These are phyloP conservation scores for Phrynocephalus vlangalii DNA, from an alignment of 2,797 vertebrate genomes.

Conservation along the genomic window DNA sequence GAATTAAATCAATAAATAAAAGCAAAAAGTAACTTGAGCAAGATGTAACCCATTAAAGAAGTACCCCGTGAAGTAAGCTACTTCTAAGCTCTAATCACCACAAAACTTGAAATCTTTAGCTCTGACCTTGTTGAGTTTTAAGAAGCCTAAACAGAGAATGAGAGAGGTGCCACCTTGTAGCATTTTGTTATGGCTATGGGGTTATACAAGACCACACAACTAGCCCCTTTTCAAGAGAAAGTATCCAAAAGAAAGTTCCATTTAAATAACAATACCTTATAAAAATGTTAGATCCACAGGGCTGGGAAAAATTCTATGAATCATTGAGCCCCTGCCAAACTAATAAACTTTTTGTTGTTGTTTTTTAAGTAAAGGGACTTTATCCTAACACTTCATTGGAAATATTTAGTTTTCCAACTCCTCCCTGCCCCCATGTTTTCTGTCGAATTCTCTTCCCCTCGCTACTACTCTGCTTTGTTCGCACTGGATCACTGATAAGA, in stretches of 20 bases:
- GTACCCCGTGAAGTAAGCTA: too few species aligned
- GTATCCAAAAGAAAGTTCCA: not conserved
- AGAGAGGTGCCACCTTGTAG: not conserved
- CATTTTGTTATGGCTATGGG: not conserved
- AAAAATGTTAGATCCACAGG: too few species aligned
- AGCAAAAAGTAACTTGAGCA: too few species aligned
- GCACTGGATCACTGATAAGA: not conserved
- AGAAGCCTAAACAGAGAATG: not conserved
- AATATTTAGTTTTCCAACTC: rapidly evolving
- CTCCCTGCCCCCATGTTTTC: not conserved
- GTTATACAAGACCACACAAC: not conserved
- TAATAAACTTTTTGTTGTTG: too few species aligned
- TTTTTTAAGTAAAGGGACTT: not conserved
- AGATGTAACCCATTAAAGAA: too few species aligned
- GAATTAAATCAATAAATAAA: too few species aligned
- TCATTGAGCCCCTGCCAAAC: too few species aligned
- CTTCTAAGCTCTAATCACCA: not conserved
- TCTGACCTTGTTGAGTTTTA: not conserved
- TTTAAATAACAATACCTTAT: too few species aligned
- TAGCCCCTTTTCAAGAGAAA: not conserved
- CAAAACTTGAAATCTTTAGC: too few species aligned
- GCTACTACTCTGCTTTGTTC: not conserved
- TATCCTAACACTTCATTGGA: not conserved
- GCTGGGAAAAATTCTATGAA: too few species aligned
- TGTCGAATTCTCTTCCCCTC: not conserved